Percentiles rank a stretch among this genome's conserved stretches.
phyloP scores from a whole-genome alignment of 2,113 vertebrate species.

The Nibea albiflora region DNA sequence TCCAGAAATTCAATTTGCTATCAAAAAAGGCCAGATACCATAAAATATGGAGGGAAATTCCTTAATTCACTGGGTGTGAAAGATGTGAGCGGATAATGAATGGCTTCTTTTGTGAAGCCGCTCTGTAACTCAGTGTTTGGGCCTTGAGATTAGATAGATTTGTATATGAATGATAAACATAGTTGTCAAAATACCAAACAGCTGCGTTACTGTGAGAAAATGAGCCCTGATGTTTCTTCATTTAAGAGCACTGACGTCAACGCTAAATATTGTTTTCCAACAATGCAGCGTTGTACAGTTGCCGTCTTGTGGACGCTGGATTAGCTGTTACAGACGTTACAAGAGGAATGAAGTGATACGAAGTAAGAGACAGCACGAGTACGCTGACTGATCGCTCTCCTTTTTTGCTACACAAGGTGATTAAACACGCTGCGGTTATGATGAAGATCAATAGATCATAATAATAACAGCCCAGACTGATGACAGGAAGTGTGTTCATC shows the following conservation, averaged over 20 bases:
- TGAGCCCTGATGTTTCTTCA: not conserved
- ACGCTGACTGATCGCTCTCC: not conserved
- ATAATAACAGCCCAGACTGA: not conserved
- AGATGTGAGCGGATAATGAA: too few species aligned
- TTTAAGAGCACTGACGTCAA: not conserved
- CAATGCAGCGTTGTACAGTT: not conserved
- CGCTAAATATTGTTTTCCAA: not conserved
- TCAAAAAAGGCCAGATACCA: too few species aligned
- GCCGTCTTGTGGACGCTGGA: not conserved
- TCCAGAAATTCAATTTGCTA: too few species aligned
- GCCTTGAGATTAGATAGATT: too few species aligned
- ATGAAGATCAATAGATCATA: not conserved
- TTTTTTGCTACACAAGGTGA: not conserved
- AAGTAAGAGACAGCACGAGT: not conserved
- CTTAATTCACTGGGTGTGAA: too few species aligned
- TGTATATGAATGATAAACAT: not conserved
- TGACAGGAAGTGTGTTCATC: constrained; percentile 42
- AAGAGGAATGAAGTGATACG: not conserved
- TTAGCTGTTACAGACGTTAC: not conserved
- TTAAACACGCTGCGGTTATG: not conserved
- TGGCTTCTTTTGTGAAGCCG: too few species aligned
- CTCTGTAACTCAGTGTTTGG: too few species aligned
- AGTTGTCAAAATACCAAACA: not conserved
- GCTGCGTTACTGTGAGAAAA: not conserved
- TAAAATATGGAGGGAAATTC: too few species aligned